Evolutionary conservation across 2,888 invertebrate genomes (phyloP), one percentile per base, ranked within the genome.

Genomic region (Rhaphigaster nebulosa): DNA sequence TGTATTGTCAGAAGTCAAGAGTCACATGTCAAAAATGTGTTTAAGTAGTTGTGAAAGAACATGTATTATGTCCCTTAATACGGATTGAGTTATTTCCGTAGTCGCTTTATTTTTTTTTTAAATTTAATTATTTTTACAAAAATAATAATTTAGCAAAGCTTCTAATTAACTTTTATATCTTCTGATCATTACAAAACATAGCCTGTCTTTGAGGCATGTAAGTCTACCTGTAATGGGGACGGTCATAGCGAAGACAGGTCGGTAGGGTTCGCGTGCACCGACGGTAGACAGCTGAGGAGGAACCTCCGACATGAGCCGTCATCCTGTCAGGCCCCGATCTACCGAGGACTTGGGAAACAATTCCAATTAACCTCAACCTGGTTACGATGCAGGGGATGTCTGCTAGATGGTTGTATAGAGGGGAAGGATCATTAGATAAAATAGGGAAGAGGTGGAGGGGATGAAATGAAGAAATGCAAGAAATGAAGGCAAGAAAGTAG

Each of bases 281-380:
- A 12, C 1, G 15, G 4, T 34, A 65, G 65, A 2, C 15, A 65
- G 29, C 26, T 45, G 45, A 45, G 5, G 65, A 29, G 29, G 65
- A 29, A 15, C 65, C 29, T 34, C 26, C n/a, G 65, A 65, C 65
- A 34, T 29, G 60, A 65, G 18, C 65, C 65, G 65, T 65, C 65
- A 65, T 65, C 65, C 65, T 65, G 65, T 29, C 65, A 65, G 65
- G 65, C 18, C 65, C 65, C 65, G 65, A 65, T 65, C 65, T 65
- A 29, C 29, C 65, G 15, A 6, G 65, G n/a, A 65, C 65, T 65
- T 65, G 65, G 65, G 65, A 29, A 65, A 65, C 65, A 65, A 65
- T 65, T 65, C 65, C 65, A 65, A 65, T 65, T 65, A 65, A 29
- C 29, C 65, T 65, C 29, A n/a, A 65, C 29, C 29, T 29, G n/a